Percentiles rank a stretch among this genome's conserved stretches.
These are phyloP conservation scores for Charaxes varanes DNA, from an alignment of 1,140 invertebrate species.

Conservation along the genomic window DNA sequence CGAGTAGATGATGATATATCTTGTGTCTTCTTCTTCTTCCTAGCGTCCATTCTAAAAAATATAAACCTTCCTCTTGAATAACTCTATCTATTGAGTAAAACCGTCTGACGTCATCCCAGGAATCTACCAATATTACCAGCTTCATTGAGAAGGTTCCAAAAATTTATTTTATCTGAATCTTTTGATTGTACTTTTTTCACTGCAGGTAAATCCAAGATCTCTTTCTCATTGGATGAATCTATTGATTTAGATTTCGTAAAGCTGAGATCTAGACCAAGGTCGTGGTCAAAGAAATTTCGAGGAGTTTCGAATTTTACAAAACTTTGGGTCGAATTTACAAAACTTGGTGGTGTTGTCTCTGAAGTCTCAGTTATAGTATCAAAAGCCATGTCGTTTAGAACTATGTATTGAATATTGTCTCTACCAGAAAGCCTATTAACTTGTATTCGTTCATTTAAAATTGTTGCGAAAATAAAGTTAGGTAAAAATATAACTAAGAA, in stretches of 20 bases:
- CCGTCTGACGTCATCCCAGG: slow-evolving; percentile 20
- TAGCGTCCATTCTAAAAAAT: too few relatives aligned
- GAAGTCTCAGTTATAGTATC: slow-evolving; percentile 8
- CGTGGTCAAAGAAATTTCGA: slow-evolving; percentile 31
- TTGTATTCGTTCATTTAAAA: too few relatives aligned
- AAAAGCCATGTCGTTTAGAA: too few relatives aligned
- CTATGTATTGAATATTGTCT: too few relatives aligned
- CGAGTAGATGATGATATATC: too few relatives aligned
- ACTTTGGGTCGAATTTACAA: slow-evolving; percentile 26
- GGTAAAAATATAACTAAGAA: too few relatives aligned
- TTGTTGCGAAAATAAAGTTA: too few relatives aligned
- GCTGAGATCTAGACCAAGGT: slow-evolving; percentile 26
- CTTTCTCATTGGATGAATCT: slow-evolving; percentile 22
- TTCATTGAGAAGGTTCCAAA: slow-evolving; percentile 40
- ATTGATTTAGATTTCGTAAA: slow-evolving; percentile 10
- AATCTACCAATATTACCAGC: slow-evolving; percentile 25
- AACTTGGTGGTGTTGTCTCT: slow-evolving; percentile 11
- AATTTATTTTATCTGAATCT: slow-evolving; percentile 27
- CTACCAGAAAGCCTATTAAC: too few relatives aligned
- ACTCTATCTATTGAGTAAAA: too few relatives aligned
- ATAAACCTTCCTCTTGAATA: too few relatives aligned
- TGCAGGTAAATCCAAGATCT: slow-evolving; percentile 27
- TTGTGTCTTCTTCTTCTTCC: too few relatives aligned
- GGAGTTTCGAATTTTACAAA: slow-evolving; percentile 35
- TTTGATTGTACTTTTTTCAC: slow-evolving; percentile 7